A percentile compares a stretch with the other conserved stretches of the same genome.
Evolutionary conservation across 2,113 vertebrate species (phyloP).

Genomic region (Rousettus leschenaultii): DNA sequence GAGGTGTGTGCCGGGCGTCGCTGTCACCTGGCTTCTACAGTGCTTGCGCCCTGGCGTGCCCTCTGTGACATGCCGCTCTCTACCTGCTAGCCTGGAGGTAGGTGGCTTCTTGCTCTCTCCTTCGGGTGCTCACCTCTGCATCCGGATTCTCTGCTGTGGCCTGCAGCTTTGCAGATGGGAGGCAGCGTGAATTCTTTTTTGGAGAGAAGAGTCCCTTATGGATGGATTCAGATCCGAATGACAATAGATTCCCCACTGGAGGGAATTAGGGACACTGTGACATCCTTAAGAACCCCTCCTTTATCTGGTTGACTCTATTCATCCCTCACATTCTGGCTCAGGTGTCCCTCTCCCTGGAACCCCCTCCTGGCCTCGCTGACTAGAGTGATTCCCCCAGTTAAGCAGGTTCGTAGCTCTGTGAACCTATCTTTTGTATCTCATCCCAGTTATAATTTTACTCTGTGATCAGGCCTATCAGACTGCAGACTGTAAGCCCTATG

Average conservation of each 20-base stretch:
- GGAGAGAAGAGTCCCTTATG: background rate
- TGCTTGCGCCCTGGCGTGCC: rapidly evolving
- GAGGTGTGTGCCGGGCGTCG: background rate
- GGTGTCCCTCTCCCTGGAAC: background rate
- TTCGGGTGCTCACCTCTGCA: background rate
- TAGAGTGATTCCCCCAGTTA: background rate
- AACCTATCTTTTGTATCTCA: background rate
- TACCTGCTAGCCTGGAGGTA: too few species aligned
- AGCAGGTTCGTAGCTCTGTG: background rate
- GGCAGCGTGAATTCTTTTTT: background rate
- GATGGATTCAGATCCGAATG: background rate
- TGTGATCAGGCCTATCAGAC: background rate
- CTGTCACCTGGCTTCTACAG: background rate
- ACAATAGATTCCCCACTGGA: background rate
- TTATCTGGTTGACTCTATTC: background rate
- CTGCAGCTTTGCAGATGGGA: background rate
- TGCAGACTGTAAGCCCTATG: background rate
- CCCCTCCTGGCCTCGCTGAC: background rate
- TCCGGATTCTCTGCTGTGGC: background rate
- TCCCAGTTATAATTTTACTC: background rate
- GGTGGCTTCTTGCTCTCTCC: background rate
- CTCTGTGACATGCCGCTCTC: rapidly evolving
- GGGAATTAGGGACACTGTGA: background rate
- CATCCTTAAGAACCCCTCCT: background rate
- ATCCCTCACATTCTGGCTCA: background rate